Conservation (phyloP, 2,113 vertebrate species). For the Nicator chloris region DNA sequence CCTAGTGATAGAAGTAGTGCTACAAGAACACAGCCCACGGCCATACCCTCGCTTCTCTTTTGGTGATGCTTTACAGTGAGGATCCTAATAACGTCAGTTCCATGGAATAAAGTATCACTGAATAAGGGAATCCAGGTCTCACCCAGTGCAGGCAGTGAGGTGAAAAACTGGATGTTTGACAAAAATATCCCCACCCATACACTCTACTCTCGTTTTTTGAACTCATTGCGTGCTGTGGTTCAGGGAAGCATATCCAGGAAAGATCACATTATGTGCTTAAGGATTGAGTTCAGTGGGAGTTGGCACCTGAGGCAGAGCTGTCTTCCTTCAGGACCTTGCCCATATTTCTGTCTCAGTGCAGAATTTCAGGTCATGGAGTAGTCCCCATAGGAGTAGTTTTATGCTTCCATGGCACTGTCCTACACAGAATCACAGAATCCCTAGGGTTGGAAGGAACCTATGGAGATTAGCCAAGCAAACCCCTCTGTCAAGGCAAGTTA, state of each 20-base stretch:
- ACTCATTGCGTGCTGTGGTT: rapidly evolving
- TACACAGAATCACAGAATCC: background rate
- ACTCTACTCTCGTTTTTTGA: background rate
- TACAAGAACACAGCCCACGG: background rate
- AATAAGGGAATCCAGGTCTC: background rate
- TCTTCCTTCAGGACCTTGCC: background rate
- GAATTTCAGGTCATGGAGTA: background rate
- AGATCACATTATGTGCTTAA: background rate
- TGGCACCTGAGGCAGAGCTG: background rate
- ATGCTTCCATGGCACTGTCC: background rate
- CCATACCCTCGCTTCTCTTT: background rate
- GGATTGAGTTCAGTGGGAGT: background rate
- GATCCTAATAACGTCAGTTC: background rate
- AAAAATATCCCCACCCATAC: background rate
- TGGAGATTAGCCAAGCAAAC: background rate
- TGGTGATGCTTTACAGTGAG: background rate
- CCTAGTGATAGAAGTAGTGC: background rate
- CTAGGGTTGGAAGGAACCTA: background rate
- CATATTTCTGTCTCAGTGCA: background rate
- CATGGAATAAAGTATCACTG: background rate
- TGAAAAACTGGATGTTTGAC: background rate
- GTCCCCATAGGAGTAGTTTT: background rate
- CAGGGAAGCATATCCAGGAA: background rate
- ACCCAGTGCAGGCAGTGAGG: background rate
- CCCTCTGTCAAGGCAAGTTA: background rate